A percentile compares a stretch with the other conserved stretches of the same genome.
These are phyloP conservation scores for Fragum sueziense DNA, from an alignment of 2,888 invertebrate species.

Conservation along the genomic window DNA sequence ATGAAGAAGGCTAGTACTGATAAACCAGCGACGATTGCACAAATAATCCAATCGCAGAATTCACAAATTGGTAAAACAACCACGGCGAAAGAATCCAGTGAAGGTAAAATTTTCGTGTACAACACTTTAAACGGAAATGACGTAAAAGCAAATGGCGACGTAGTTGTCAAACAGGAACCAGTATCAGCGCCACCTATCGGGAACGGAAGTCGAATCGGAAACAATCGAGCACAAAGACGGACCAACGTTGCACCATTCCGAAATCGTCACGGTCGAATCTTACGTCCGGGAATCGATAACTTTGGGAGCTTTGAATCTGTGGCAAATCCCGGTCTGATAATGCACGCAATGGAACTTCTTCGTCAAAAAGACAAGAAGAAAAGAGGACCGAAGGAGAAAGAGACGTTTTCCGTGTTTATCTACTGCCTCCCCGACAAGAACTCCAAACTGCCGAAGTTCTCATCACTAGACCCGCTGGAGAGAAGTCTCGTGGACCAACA, in stretches of 20 bases:
- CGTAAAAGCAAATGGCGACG: not conserved
- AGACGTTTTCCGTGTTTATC: conserved; percentile 65
- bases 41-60: conserved; percentile 55
- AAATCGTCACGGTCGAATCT: conserved; percentile 49
- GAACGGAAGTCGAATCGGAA: not conserved
- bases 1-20: conserved; percentile 29
- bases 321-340: conserved; percentile 56
- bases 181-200: not conserved
- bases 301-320: conserved; percentile 55
- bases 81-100: conserved; percentile 34
- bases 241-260: conserved; percentile 44
- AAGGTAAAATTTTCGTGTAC: conserved; percentile 55
- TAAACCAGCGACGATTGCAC: conserved; percentile 59
- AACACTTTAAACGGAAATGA: conserved; percentile 30
- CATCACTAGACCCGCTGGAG: conserved; percentile 64
- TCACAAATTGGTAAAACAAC: conserved; percentile 17
- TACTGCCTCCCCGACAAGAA: conserved; percentile 67
- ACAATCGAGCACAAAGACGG: not conserved
- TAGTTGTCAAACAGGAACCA: conserved; percentile 14
- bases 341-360: conserved; percentile 63
- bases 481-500: conserved; percentile 63
- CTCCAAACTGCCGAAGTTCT: conserved; percentile 66
- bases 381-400: conserved; percentile 69
- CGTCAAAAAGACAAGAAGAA: conserved; percentile 63
- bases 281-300: conserved; percentile 60